Conservation (phyloP, 2,797 vertebrate genomes). For the Catamblyrhynchus diadema region DNA sequence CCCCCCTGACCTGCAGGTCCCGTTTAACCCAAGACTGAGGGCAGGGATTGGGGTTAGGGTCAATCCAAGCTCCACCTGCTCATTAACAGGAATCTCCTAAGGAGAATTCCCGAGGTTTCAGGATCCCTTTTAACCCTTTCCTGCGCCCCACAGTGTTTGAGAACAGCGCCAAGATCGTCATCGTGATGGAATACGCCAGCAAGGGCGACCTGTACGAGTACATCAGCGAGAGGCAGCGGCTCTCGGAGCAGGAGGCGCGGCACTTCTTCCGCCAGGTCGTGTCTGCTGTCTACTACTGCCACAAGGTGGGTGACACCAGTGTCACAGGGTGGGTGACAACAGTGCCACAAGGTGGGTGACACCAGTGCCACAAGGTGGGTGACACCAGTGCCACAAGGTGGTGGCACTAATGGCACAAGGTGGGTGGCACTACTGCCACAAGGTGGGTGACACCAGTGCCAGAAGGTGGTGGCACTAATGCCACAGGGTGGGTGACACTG, state of each 20-base stretch:
- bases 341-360: no score
- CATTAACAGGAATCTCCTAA: no score
- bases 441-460: no score
- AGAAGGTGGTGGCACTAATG: no score
- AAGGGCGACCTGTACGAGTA: conserved; percentile 93
- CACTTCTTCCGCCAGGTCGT: conserved; percentile 95
- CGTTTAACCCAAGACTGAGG: fast-evolving
- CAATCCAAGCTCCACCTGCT: fast-evolving
- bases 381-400: no score
- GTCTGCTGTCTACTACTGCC: conserved; percentile 93
- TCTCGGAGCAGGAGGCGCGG: conserved; percentile 85
- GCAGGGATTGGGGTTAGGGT: fast-evolving
- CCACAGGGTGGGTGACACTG: no score
- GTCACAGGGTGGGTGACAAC: no score
- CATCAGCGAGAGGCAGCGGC: conserved; percentile 84
- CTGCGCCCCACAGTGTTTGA: conserved; percentile 85
- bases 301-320: conserved; percentile 76
- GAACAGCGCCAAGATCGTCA: conserved; percentile 96
- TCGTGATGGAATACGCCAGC: conserved; percentile 97
- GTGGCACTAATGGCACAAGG: no score
- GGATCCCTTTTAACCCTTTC: neutral
- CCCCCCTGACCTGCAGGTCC: neutral
- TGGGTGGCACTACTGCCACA: no score
- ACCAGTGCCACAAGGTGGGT: no score
- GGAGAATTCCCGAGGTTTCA: fast-evolving